Percentiles rank a stretch among this genome's conserved stretches.
phyloP scores from a whole-genome alignment of 37 sponge, comb jelly and placozoan species.

The Crambe crambe region DNA sequence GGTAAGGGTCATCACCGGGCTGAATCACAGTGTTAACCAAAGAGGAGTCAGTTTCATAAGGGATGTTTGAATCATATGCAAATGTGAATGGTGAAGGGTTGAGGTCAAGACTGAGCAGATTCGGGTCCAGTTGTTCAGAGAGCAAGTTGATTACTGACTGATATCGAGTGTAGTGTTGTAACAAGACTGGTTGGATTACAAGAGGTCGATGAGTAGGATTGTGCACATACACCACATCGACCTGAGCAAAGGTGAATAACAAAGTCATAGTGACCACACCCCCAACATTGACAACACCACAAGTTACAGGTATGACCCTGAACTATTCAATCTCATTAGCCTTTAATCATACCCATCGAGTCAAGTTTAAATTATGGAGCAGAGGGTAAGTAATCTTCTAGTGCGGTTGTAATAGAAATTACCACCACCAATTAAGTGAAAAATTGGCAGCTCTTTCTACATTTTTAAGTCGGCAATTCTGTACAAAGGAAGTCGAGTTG shows the following conservation, averaged over 20 bases:
- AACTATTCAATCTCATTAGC: too few species aligned
- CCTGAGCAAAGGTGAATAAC: not conserved
- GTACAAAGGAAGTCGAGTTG: too few species aligned
- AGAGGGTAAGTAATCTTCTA: not conserved
- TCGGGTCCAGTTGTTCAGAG: constrained; percentile 3
- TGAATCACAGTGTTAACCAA: not conserved
- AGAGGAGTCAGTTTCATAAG: not conserved
- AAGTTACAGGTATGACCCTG: too few species aligned
- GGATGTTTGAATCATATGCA: not conserved
- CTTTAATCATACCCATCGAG: too few species aligned
- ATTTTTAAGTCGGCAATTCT: too few species aligned
- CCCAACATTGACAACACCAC: not conserved
- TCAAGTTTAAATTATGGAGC: too few species aligned
- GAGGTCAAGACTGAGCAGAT: constrained; percentile 24
- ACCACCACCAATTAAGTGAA: too few species aligned
- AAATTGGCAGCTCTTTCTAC: too few species aligned
- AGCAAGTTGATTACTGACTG: constrained; percentile 25
- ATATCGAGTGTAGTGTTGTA: constrained; percentile 29
- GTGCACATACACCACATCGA: constrained; percentile 13
- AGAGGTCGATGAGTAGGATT: constrained; percentile 34
- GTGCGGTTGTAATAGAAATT: too few species aligned
- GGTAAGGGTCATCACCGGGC: constrained; percentile 17
- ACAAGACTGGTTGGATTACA: constrained; percentile 34
- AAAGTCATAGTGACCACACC: not conserved
- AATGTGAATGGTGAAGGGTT: constrained; percentile 11